phyloP scores from a whole-genome alignment of 2,888 invertebrate genomes.

The Harpalus rubripes region DNA sequence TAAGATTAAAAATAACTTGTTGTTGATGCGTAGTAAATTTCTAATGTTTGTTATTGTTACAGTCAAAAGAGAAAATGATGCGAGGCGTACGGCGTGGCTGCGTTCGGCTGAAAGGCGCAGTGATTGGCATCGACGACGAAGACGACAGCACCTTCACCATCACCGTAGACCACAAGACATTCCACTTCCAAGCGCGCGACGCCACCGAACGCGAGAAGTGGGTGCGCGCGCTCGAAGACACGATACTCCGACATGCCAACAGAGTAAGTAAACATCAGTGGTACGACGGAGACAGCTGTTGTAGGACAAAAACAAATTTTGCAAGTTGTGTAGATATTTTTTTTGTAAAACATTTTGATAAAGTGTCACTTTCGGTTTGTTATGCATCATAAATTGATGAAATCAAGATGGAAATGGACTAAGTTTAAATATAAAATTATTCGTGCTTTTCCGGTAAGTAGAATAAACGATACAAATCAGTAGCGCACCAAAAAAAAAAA shows the following conservation, averaged over 20 bases:
- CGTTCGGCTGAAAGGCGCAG: constrained; percentile 97
- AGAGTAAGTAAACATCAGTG: constrained; percentile 76
- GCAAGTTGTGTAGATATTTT: too few species aligned
- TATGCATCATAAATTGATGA: too few species aligned
- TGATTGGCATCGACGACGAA: constrained; percentile 99
- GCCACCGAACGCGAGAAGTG: constrained; percentile 96
- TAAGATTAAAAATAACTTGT: background rate
- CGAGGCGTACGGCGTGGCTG: constrained; percentile 97
- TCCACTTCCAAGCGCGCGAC: constrained; percentile 99
- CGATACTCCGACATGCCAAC: constrained; percentile 91
- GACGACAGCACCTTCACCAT: constrained; percentile 99
- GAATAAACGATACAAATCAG: too few species aligned
- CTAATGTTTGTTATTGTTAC: constrained; percentile 74
- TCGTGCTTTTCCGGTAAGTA: too few species aligned
- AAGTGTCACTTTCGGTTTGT: too few species aligned
- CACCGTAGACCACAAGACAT: constrained; percentile 99
- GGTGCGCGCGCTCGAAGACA: constrained; percentile 97
- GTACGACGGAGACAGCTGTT: background rate
- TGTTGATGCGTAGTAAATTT: background rate
- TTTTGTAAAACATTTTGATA: too few species aligned
- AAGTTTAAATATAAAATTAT: too few species aligned
- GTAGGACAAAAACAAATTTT: too few species aligned
- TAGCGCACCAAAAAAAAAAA: too few species aligned
- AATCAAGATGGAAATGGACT: too few species aligned
- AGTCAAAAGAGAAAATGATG: constrained; percentile 99